Evolutionary conservation across 1,140 invertebrate species (phyloP).

Genomic region (Nasonia giraulti): DNA sequence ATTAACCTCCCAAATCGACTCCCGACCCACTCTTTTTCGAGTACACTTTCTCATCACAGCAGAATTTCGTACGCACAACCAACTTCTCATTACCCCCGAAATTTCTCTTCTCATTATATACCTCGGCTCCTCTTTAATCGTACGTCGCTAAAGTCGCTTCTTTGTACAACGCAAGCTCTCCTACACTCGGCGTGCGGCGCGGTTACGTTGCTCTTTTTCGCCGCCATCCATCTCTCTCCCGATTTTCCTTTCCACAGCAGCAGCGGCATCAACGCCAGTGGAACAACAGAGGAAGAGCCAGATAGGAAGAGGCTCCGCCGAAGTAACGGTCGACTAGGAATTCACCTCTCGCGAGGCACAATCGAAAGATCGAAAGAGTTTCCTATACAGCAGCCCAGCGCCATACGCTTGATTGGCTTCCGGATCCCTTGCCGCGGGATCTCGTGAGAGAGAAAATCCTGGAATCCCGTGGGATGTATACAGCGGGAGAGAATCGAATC

Average conservation of each 20-base stretch:
- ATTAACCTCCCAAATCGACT: constrained; percentile 32
- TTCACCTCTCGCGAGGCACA: background rate
- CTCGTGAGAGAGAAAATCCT: background rate
- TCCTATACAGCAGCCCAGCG: background rate
- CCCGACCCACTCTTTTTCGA: background rate
- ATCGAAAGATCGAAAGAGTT: constrained; percentile 31
- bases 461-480: constrained; percentile 10
- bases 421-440: constrained; percentile 15
- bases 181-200: background rate
- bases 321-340: background rate
- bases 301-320: background rate
- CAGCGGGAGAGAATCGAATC: background rate
- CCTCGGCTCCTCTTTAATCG: background rate
- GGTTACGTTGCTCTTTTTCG: constrained; percentile 17
- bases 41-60: background rate
- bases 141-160: constrained; percentile 22
- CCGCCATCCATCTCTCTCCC: background rate
- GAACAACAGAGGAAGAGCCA: background rate
- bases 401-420: constrained; percentile 44
- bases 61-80: constrained; percentile 18
- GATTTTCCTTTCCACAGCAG: background rate
- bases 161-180: background rate
- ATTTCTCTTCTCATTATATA: background rate
- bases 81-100: constrained; percentile 26
- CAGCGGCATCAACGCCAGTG: too few species aligned